Base-by-base conservation (phyloP, 2,888 invertebrate genomes). In the Patella caerulea region DNA sequence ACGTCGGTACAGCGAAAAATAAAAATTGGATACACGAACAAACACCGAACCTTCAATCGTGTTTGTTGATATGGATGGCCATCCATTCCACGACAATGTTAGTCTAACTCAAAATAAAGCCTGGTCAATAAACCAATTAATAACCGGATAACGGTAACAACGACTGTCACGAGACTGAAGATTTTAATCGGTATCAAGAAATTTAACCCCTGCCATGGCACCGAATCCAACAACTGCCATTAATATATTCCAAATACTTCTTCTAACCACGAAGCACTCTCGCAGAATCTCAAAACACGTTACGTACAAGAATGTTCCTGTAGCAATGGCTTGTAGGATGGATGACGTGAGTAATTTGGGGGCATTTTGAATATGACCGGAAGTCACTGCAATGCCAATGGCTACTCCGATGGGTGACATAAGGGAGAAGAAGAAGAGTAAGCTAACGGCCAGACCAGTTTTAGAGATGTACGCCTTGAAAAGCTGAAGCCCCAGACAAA, bases 271-370 rank as follows among this genome's bases (percentile, higher is more conserved):
- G 19, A 75, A 69, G 5, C 54, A 19, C 15, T 55, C 71, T 24
- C 70, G 94, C 87, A 98, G 94, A 78, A 98, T 96, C 92, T 98
- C 98, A 91, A 98, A 97, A 93, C 97, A 97, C 11, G 98, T 97
- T 29, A 98, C 97, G 92, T 97, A 98, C 14, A 98, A 93, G 65
- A 98, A 94, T 0, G 98, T 98, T 11, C 98, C 98, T 24, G 96
- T 95, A 0, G 98, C 97, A 78, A 98, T 92, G 5, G 96, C 97
- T 93, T 98, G 95, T 45, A 85, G 88, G 70, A 93, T 82, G 2
- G 92, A 92, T 73, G 82, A 85, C 7, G 53, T 53, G 71, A 79
- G 72, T 34, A 29, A 29, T 19, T 78, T 56, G 1, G 77, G 76
- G 14, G 5, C 14, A 1, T 29, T 56, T 56, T 79, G 29, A 15